Evolutionary conservation across 2,888 invertebrate genomes (phyloP).

Genomic region (Polydrusus cervinus): DNA sequence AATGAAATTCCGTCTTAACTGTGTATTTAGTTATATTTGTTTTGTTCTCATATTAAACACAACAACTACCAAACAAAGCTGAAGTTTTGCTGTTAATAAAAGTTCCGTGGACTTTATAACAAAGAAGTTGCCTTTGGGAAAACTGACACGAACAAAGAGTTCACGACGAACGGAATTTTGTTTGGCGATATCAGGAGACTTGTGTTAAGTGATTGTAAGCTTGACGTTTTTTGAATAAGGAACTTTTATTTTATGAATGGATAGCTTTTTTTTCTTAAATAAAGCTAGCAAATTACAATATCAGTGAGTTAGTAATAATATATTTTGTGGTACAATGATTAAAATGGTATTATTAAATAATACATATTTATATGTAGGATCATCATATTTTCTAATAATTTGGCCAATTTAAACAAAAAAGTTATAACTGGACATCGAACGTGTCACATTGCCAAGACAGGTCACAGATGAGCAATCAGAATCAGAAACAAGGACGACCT

Average conservation of each 20-base stretch:
- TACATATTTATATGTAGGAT: too few relatives aligned
- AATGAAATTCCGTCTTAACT: background rate
- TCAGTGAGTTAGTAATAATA: too few relatives aligned
- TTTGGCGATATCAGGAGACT: slow-evolving; percentile 10
- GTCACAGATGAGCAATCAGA: too few relatives aligned
- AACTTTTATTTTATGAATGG: background rate
- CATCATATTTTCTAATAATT: too few relatives aligned
- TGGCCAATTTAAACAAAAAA: too few relatives aligned
- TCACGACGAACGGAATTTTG: slow-evolving; percentile 7
- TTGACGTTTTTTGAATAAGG: background rate
- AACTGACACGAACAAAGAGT: slow-evolving; percentile 32
- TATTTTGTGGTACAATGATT: too few relatives aligned
- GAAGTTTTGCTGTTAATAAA: slow-evolving; percentile 29
- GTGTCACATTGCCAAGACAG: too few relatives aligned
- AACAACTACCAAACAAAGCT: slow-evolving; percentile 14
- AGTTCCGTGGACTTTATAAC: slow-evolving; percentile 28
- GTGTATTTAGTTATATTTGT: background rate
- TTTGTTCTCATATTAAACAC: slow-evolving; percentile 1
- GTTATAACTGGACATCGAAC: too few relatives aligned
- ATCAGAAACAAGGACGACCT: too few relatives aligned
- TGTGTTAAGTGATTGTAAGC: slow-evolving; percentile 15
- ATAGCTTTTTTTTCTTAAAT: background rate
- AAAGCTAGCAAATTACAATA: too few relatives aligned
- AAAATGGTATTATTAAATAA: too few relatives aligned
- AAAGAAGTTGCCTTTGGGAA: slow-evolving; percentile 26